Percentiles rank a stretch among this genome's conserved stretches.
Conservation (phyloP, 35 echinoderm and acorn worm species). For the Amphiura filiformis region DNA sequence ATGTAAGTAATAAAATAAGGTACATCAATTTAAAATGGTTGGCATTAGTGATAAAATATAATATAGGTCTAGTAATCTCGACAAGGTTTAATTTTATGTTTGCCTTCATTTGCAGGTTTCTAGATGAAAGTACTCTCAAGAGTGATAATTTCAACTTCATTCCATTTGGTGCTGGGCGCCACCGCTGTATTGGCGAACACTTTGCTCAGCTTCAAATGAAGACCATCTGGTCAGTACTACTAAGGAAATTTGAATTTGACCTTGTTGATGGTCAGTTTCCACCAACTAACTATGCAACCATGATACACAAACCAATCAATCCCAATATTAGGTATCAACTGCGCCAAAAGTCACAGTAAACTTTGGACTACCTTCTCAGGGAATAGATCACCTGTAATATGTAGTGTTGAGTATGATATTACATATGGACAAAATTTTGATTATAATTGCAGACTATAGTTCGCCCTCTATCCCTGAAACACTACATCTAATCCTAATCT, state of each 20-base stretch:
- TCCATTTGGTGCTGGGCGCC: slow-evolving; percentile 71
- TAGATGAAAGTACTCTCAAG: slow-evolving; percentile 56
- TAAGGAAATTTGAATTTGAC: slow-evolving; percentile 60
- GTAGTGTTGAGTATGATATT: background rate
- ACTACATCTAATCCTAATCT: too few relatives aligned
- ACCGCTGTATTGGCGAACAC: slow-evolving; percentile 75
- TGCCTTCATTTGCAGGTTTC: slow-evolving; percentile 26
- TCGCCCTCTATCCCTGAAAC: too few relatives aligned
- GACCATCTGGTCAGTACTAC: slow-evolving; percentile 70
- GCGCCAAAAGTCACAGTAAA: background rate
- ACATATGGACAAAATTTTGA: too few relatives aligned
- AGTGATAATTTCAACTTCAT: slow-evolving; percentile 79
- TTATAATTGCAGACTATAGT: too few relatives aligned
- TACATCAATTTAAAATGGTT: background rate
- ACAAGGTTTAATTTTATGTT: background rate
- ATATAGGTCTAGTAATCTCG: too few relatives aligned
- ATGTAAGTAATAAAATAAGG: background rate
- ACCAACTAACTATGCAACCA: slow-evolving; percentile 52
- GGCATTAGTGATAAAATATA: too few relatives aligned
- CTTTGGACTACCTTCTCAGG: too few relatives aligned
- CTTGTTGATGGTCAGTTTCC: slow-evolving; percentile 70
- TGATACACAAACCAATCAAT: slow-evolving; percentile 64
- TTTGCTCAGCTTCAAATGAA: slow-evolving; percentile 81
- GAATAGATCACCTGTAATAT: background rate
- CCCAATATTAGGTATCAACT: slow-evolving; percentile 52